Evolutionary conservation across 92 coral and sea anemone species (phyloP), one percentile per base, ranked within the genome.

Genomic region (Chrysogorgia sp.): DNA sequence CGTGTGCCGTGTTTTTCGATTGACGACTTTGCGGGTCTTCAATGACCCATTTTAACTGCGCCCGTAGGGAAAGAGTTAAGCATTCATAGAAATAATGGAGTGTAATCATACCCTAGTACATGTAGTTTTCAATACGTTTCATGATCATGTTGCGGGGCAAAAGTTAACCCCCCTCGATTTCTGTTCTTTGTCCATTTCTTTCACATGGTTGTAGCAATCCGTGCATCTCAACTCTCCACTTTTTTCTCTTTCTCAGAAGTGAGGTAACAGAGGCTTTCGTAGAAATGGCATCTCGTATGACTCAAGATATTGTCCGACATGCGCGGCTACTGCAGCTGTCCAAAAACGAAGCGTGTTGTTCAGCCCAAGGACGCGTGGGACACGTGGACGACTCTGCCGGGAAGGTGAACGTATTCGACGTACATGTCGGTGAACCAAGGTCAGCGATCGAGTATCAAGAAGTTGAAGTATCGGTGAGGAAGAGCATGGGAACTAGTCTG

Each of bases 241-340:
- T n/a, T n/a, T n/a, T n/a, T n/a, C 15, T 47, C 2, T 47, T 47
- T 56, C 33, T 59, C 77, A 96, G 99, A 77, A 91, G 85, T 67
- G 97, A 96, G 63, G 85, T 96, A 82, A 96, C 99, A 0, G 97
- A 96, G 65, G 90, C 99, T 6, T 96, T 91, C 47, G 90, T 96
- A 15, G 99, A 96, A 52, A 83, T 96, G 15, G 99, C 97, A 6
- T 91, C 92, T 37, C 90, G 92, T 64, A 96, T 96, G 98, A 94
- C 98, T 0, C 97, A 93, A 6, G 98, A 94, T 70, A 94, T 94
- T 48, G 86, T 92, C 0, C 92, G 92, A 0, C 97, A 94, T 47
- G 88, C 91, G 1, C 67, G 61, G 33, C 40, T 48, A 12, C 35
- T 59, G 43, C 63, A 75, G 49, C 61, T 69, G 33, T 53, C 22